These are phyloP conservation scores for Astyanax mexicanus DNA, from an alignment of 2,797 vertebrate species.

Conservation along the genomic window DNA sequence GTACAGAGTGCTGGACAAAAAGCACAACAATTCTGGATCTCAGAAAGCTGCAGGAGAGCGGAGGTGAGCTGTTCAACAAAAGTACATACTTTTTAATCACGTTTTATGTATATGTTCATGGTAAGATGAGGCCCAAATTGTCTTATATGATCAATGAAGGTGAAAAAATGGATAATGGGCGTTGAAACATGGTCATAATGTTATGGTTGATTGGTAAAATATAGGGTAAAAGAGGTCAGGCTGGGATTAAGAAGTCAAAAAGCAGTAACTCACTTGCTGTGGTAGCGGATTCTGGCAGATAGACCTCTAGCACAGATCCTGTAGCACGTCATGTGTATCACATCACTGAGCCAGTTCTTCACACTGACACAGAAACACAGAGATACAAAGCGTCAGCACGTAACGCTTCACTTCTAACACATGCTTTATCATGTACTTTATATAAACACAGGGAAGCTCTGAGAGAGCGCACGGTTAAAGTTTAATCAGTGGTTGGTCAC, in stretches of 20 bases:
- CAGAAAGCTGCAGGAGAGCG: too few relatives aligned
- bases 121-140: too few relatives aligned
- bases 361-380: constrained; percentile 73
- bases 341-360: constrained; percentile 88
- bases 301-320: constrained; percentile 91
- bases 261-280: constrained; percentile 86
- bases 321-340: constrained; percentile 92
- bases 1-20: too few relatives aligned
- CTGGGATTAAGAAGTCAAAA: constrained; percentile 7
- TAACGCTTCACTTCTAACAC: not conserved
- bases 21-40: too few relatives aligned
- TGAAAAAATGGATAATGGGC: too few relatives aligned
- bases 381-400: constrained; percentile 18
- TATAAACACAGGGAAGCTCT: not conserved
- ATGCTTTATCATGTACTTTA: not conserved
- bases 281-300: constrained; percentile 90
- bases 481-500: constrained; percentile 2
- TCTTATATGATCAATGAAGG: too few relatives aligned
- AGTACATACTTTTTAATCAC: not conserved
- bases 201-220: too few relatives aligned
- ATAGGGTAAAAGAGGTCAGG: not conserved
- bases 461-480: not conserved
- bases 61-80: too few relatives aligned
- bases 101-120: too few relatives aligned
- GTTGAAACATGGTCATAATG: too few relatives aligned